phyloP scores from a whole-genome alignment of 30 jellyfish, hydroid and myxozoan species.

The Cassiopea andromeda region DNA sequence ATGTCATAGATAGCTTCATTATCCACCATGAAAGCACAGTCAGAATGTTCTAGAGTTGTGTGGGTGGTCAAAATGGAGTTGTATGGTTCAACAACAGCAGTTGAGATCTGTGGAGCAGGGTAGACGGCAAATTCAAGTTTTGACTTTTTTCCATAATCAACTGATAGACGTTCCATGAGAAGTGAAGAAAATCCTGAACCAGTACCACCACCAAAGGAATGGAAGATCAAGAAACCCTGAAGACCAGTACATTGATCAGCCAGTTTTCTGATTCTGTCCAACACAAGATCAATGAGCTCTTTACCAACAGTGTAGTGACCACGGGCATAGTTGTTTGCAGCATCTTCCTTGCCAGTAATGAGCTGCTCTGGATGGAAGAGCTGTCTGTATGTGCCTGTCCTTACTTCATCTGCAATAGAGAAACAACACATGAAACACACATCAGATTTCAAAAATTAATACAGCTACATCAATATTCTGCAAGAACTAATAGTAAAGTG shows the following conservation, averaged over 20 bases:
- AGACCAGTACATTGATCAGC: slow-evolving; percentile 97
- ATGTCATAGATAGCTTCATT: slow-evolving; percentile 94
- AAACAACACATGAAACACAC: no score
- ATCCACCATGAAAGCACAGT: slow-evolving; percentile 93
- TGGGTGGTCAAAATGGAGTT: slow-evolving; percentile 93
- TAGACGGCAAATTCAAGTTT: slow-evolving; percentile 92
- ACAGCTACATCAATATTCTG: no score
- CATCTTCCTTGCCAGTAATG: no score
- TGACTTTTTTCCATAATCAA: slow-evolving; percentile 93
- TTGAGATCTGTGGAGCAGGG: slow-evolving; percentile 98
- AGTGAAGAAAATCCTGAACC: slow-evolving; percentile 96
- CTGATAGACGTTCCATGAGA: slow-evolving; percentile 94
- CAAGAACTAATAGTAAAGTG: no score
- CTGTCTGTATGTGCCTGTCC: no score
- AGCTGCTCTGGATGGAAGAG: no score
- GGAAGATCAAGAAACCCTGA: slow-evolving; percentile 95
- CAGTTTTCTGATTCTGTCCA: slow-evolving; percentile 92
- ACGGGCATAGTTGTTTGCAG: slow-evolving; percentile 98
- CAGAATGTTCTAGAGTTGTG: slow-evolving; percentile 92
- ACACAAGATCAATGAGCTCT: slow-evolving; percentile 84
- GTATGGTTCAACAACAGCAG: slow-evolving; percentile 98
- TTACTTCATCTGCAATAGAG: no score
- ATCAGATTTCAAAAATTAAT: no score
- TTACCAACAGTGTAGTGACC: slow-evolving; percentile 99
- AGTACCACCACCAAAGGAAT: slow-evolving; percentile 99